Percentiles rank a stretch among this genome's conserved stretches.
Evolutionary conservation across 2,888 invertebrate species (phyloP).

Genomic region (Meteorus colon): DNA sequence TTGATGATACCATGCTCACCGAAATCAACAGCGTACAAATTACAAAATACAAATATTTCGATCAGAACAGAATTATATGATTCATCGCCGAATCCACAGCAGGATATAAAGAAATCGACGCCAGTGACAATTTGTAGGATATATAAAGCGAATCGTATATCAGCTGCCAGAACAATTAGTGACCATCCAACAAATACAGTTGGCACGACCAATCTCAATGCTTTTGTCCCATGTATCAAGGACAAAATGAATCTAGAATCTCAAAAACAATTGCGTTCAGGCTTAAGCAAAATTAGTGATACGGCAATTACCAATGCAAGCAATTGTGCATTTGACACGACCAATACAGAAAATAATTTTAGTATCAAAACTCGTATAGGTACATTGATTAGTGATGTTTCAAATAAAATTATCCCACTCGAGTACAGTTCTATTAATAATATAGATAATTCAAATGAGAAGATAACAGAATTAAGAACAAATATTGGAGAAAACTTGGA

Average conservation of each 20-base stretch:
- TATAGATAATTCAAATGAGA: neutral
- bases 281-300: conserved; percentile 34
- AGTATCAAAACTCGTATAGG: neutral
- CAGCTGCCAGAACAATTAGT: conserved; percentile 21
- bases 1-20: conserved; percentile 32
- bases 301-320: conserved; percentile 37
- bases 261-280: conserved; percentile 49
- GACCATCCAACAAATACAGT: conserved; percentile 11
- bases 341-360: neutral
- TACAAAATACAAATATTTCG: conserved; percentile 66
- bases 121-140: conserved; percentile 54
- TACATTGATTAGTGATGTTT: neutral
- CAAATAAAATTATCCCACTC: neutral
- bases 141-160: conserved; percentile 48
- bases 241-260: conserved; percentile 45
- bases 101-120: conserved; percentile 58
- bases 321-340: neutral
- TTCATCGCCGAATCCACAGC: conserved; percentile 61
- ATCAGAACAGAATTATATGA: conserved; percentile 69
- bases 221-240: conserved; percentile 43
- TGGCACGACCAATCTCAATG: conserved; percentile 48
- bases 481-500: neutral
- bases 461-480: neutral
- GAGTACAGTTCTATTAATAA: neutral
- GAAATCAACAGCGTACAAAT: conserved; percentile 51